Conservation (phyloP, 2,888 invertebrate species). For the Tetropium fuscum region DNA sequence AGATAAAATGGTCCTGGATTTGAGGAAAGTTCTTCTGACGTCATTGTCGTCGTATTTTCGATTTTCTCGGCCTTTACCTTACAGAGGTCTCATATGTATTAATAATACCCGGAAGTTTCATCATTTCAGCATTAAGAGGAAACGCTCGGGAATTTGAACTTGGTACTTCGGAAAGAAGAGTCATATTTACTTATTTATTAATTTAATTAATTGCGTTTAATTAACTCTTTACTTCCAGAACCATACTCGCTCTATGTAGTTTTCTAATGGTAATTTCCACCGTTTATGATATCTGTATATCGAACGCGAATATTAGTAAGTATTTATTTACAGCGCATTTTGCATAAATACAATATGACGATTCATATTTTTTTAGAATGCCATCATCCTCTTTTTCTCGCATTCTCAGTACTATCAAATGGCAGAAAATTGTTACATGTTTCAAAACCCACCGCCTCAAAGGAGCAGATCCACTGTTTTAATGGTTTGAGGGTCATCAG, state of each 20-base stretch:
- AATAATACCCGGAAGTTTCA: too few species aligned
- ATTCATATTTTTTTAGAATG: slow-evolving; percentile 37
- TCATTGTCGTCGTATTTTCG: too few species aligned
- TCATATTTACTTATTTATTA: too few species aligned
- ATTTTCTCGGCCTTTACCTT: too few species aligned
- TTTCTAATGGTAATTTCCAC: slow-evolving; percentile 41
- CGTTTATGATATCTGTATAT: slow-evolving; percentile 42
- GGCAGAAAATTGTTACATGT: slow-evolving; percentile 50
- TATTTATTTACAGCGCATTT: not conserved
- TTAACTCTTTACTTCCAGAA: slow-evolving; percentile 37
- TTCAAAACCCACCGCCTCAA: slow-evolving; percentile 33
- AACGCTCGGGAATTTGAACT: too few species aligned
- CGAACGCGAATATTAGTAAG: slow-evolving; percentile 40
- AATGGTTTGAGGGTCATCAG: slow-evolving; percentile 55
- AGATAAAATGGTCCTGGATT: too few species aligned
- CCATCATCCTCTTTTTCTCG: slow-evolving; percentile 41
- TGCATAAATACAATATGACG: too few species aligned
- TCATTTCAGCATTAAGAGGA: too few species aligned
- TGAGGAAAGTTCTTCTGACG: too few species aligned
- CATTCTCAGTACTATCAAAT: slow-evolving; percentile 53
- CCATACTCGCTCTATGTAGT: slow-evolving; percentile 33
- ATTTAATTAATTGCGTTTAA: not conserved
- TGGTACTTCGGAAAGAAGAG: too few species aligned
- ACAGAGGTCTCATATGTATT: too few species aligned
- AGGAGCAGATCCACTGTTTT: slow-evolving; percentile 53